Evolutionary conservation across 2,888 invertebrate species (phyloP).

Genomic region (Reticulitermes lucifugus): DNA sequence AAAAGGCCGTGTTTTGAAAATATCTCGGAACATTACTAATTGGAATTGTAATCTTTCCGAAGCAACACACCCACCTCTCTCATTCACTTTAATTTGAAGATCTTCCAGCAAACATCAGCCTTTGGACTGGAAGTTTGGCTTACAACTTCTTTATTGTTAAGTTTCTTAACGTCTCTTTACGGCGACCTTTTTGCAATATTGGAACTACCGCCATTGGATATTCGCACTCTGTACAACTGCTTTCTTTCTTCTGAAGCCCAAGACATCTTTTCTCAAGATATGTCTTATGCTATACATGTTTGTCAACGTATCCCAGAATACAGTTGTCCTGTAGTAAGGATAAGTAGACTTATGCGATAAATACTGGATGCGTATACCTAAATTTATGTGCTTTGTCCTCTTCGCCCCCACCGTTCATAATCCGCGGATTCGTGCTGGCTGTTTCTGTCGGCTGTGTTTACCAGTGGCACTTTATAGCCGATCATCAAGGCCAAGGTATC

Average conservation of each 20-base stretch:
- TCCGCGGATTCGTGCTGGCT: too few relatives aligned
- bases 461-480: too few relatives aligned
- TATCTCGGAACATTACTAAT: too few relatives aligned
- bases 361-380: too few relatives aligned
- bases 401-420: too few relatives aligned
- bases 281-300: neutral
- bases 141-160: conserved; percentile 11
- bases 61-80: conserved; percentile 3
- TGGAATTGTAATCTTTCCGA: neutral
- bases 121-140: neutral
- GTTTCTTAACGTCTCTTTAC: conserved; percentile 5
- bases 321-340: too few relatives aligned
- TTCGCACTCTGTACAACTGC: neutral
- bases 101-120: neutral
- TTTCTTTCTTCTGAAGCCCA: neutral
- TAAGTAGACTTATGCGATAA: too few relatives aligned
- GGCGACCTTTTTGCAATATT: neutral
- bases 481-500: too few relatives aligned
- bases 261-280: neutral
- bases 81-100: neutral
- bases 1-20: too few relatives aligned
- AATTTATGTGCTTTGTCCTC: too few relatives aligned
- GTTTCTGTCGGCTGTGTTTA: too few relatives aligned
- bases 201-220: neutral
- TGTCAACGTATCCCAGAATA: neutral